These are phyloP conservation scores for Channa striata DNA, from an alignment of 2,797 vertebrate genomes.

Conservation along the genomic window DNA sequence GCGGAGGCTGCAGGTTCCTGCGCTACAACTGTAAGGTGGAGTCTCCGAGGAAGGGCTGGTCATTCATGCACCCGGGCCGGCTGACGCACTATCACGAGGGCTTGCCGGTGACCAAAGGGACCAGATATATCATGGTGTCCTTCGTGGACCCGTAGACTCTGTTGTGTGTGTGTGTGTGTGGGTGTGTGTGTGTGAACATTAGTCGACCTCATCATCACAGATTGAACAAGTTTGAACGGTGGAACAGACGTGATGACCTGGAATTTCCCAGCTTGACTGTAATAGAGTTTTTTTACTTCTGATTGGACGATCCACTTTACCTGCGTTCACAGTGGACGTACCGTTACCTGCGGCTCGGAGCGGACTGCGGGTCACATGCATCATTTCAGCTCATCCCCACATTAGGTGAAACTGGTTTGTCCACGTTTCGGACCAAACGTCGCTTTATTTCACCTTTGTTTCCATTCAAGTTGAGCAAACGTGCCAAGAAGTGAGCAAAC, in stretches of 20 bases:
- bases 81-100: conserved; percentile 94
- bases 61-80: conserved; percentile 91
- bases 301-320: conserved; percentile 1
- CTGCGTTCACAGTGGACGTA: not conserved
- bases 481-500: not conserved
- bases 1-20: conserved; percentile 90
- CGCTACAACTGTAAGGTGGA: conserved; percentile 89
- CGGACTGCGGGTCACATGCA: not conserved
- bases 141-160: conserved; percentile 88
- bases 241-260: not conserved
- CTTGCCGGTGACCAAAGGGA: conserved; percentile 88
- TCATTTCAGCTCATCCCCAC: not conserved
- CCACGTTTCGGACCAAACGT: conserved; percentile 30
- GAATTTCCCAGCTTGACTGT: not conserved
- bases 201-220: conserved; percentile 23
- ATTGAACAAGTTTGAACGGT: not conserved
- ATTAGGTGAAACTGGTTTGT: not conserved
- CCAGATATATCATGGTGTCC: conserved; percentile 94
- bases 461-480: not conserved
- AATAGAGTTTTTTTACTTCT: not conserved
- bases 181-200: not conserved
- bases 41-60: conserved; percentile 91
- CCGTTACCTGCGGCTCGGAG: not conserved
- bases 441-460: not conserved
- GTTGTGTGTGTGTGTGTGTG: not conserved